Conservation (phyloP, 2,888 invertebrate genomes). For the Trilocha varians region DNA sequence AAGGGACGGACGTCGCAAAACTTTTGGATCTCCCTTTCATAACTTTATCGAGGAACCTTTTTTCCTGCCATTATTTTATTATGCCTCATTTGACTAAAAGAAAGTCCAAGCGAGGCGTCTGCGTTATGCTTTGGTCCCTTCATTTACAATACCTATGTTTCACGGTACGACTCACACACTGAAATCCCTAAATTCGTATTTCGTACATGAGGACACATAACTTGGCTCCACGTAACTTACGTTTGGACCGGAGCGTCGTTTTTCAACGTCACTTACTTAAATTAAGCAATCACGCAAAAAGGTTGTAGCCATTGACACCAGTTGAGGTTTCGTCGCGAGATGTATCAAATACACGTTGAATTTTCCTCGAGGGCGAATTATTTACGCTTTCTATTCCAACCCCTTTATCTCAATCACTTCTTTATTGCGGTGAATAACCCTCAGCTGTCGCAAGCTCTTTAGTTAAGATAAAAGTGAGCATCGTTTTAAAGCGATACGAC, state of each 20-base stretch:
- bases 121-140: slow-evolving; percentile 49
- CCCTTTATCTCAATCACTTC: slow-evolving; percentile 4
- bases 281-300: background rate
- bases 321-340: slow-evolving; percentile 13
- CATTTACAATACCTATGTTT: slow-evolving; percentile 62
- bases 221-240: background rate
- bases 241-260: background rate
- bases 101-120: slow-evolving; percentile 54
- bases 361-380: background rate
- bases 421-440: slow-evolving; percentile 5
- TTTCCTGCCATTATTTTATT: slow-evolving; percentile 65
- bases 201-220: background rate
- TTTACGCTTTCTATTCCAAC: background rate
- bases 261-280: background rate
- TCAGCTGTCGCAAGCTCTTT: slow-evolving; percentile 19
- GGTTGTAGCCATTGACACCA: slow-evolving; percentile 17
- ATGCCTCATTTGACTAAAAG: slow-evolving; percentile 67
- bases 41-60: slow-evolving; percentile 64
- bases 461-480: slow-evolving; percentile 30
- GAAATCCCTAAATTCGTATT: background rate
- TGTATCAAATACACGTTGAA: background rate
- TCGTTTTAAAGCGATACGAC: slow-evolving; percentile 24
- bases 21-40: slow-evolving; percentile 61
- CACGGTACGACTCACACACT: background rate
- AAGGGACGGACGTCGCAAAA: slow-evolving; percentile 50